These are phyloP conservation scores for Phoxinus phoxinus DNA, from an alignment of 2,113 vertebrate genomes.

Conservation along the genomic window DNA sequence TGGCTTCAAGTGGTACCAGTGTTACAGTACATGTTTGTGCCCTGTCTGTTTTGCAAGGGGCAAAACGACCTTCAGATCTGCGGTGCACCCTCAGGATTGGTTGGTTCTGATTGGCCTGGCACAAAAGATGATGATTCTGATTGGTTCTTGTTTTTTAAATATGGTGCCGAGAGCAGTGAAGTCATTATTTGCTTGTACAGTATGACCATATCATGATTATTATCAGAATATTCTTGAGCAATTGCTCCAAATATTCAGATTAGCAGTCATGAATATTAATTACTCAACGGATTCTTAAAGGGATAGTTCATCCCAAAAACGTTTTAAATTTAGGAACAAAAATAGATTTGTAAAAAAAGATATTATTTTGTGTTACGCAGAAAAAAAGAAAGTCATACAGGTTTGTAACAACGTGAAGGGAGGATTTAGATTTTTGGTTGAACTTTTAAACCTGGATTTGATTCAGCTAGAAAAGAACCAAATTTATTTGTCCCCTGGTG, in stretches of 20 bases:
- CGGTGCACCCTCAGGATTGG: background rate
- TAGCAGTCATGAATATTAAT: background rate
- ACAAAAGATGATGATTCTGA: background rate
- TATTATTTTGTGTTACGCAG: background rate
- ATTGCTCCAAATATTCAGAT: background rate
- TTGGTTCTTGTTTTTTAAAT: background rate
- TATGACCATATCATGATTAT: background rate
- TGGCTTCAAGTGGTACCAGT: background rate
- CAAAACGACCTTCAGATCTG: conserved; percentile 9
- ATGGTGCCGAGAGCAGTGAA: background rate
- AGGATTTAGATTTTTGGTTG: background rate
- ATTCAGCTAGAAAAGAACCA: background rate
- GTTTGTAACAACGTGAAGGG: background rate
- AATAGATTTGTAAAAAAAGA: too few species aligned
- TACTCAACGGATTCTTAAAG: too few species aligned
- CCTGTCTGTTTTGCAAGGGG: background rate
- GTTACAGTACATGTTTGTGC: background rate
- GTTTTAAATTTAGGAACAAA: too few species aligned
- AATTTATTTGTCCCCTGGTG: background rate
- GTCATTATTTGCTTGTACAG: background rate
- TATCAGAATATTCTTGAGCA: background rate
- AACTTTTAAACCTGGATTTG: background rate
- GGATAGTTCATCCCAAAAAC: too few species aligned
- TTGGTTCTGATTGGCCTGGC: background rate
- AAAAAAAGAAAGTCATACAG: background rate